Evolutionary conservation across 2,113 vertebrate species (phyloP), one percentile per base, ranked within the genome.

Genomic region (Hypomesus transpacificus): DNA sequence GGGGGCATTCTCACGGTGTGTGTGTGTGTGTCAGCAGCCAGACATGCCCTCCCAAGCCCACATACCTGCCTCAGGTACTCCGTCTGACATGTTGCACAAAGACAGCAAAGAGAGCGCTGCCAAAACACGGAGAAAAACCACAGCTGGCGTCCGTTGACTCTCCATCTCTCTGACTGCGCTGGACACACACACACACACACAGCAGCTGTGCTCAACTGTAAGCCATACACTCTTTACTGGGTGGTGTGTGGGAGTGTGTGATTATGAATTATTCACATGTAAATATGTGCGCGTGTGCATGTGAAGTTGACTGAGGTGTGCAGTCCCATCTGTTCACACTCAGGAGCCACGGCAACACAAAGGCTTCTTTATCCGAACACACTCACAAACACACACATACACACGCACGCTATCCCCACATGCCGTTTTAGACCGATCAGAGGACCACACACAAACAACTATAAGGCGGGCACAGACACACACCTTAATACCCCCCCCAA

Each of bases 361-460:
- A 89, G 85, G 54, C 51, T 62, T 80, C 86, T 87, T 86, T 88
- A 86, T 88, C 69, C 68, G 21, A 62, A 57, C 66, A 51, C 50
- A 68, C 68, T 8, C 39, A 46, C 39, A 46, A 5, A 34, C 31
- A 34, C 31, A 34, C 31, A 3, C 31, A 34, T 4, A 31, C 28
- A 31, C 28, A 31, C 75, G 81, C 87, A 89, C 70, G 61, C 88
- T 86, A 88, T 72, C 64, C 72, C 77, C 87, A 87, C 86, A 91
- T 89, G 87, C 80, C 70, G 75, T 76, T 65, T 71, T 65, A 56
- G 26, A 75, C 70, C 70, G 75, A 69, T 71, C 68, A 56, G 26
- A 75, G 71, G 86, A 89, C 87, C 85, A 80, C 85, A 81, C 72
- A 75, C 75, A 76, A 70, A 68, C 75, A 75, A 52, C 53, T 51